Conservation (phyloP, 1,140 invertebrate genomes). For the Drosophila ambigua region DNA sequence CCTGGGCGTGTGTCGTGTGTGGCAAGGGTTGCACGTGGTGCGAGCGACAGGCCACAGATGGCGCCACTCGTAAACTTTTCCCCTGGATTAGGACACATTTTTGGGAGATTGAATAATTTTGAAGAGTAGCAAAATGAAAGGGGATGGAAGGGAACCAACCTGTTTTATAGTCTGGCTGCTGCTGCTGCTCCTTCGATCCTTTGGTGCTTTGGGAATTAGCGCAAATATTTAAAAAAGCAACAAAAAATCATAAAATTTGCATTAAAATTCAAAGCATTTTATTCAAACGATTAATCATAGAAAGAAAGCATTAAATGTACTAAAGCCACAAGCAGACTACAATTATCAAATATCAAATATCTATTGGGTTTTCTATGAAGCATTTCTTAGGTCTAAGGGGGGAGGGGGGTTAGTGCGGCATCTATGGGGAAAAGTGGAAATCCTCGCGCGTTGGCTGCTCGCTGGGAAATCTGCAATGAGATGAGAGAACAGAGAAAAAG, state of each 20-base stretch:
- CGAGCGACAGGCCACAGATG: constrained; percentile 44
- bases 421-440: too few relatives aligned
- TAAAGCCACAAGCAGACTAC: constrained; percentile 63
- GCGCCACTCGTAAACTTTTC: constrained; percentile 16
- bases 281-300: constrained; percentile 48
- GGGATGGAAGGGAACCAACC: constrained; percentile 26
- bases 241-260: constrained; percentile 22
- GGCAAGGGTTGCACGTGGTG: constrained; percentile 36
- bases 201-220: constrained; percentile 7
- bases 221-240: constrained; percentile 48
- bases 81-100: neutral
- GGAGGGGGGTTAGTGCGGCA: constrained; percentile 52
- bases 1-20: neutral
- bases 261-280: constrained; percentile 57
- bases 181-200: neutral
- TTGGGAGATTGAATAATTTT: constrained; percentile 11
- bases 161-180: neutral
- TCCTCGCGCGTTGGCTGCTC: constrained; percentile 13
- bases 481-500: constrained; percentile 21
- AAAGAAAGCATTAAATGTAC: constrained; percentile 30
- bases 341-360: constrained; percentile 7
- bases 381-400: constrained; percentile 55
- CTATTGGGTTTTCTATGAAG: constrained; percentile 45
- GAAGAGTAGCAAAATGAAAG: too few relatives aligned
- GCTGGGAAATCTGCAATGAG: constrained; percentile 57